phyloP scores from a whole-genome alignment of 2,113 vertebrate species.

The Centropristis striata region DNA sequence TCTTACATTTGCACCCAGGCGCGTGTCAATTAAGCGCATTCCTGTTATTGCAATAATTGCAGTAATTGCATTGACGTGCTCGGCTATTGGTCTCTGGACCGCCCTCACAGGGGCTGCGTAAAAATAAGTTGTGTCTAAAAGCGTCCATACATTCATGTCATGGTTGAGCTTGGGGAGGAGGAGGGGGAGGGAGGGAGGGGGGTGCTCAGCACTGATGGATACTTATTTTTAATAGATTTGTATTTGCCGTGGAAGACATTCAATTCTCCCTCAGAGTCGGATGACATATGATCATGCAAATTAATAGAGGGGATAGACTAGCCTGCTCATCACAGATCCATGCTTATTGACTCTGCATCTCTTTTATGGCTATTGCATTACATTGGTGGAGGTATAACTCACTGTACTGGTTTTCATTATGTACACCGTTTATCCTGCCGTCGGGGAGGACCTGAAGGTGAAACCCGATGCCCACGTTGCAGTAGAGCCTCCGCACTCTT shows the following conservation, averaged over 20 bases:
- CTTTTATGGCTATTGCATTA: slow-evolving; percentile 82
- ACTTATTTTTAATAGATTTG: slow-evolving; percentile 79
- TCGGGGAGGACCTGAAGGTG: slow-evolving; percentile 96
- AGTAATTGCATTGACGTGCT: slow-evolving; percentile 68
- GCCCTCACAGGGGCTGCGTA: slow-evolving; percentile 80
- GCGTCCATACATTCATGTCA: slow-evolving; percentile 84
- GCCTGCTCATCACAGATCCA: slow-evolving; percentile 71
- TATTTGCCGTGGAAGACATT: slow-evolving; percentile 75
- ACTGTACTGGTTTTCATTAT: slow-evolving; percentile 98
- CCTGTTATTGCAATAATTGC: slow-evolving; percentile 43
- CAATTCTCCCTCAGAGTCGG: slow-evolving; percentile 65
- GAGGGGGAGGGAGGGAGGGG: background rate
- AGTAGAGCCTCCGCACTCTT: slow-evolving; percentile 96
- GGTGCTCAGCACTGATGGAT: slow-evolving; percentile 78
- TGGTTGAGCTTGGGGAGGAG: slow-evolving; percentile 66
- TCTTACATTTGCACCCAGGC: slow-evolving; percentile 35
- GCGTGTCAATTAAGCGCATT: slow-evolving; percentile 56
- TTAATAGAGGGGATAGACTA: slow-evolving; percentile 66
- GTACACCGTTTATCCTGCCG: slow-evolving; percentile 93
- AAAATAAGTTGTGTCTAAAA: slow-evolving; percentile 88
- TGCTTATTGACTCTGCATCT: slow-evolving; percentile 74
- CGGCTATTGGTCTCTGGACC: slow-evolving; percentile 64
- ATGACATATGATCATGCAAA: slow-evolving; percentile 81
- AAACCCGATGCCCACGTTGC: slow-evolving; percentile 99
- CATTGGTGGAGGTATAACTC: slow-evolving; percentile 89